These are phyloP conservation scores for Drosophila hawaiiensis DNA, from an alignment of 2,888 invertebrate genomes.

Conservation along the genomic window DNA sequence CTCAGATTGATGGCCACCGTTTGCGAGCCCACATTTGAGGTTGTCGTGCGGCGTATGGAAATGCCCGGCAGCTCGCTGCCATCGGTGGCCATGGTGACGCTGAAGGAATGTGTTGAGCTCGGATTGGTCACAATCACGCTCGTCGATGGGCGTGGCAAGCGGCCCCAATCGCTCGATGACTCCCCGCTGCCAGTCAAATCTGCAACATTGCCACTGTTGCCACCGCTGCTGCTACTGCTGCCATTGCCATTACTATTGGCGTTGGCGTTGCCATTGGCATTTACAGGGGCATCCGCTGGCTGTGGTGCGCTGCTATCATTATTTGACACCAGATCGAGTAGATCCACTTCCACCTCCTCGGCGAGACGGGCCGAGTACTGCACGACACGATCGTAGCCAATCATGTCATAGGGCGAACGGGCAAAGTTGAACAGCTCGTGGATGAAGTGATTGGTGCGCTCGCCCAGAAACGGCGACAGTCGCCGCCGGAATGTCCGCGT, in stretches of 20 bases:
- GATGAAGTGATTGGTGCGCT: constrained; percentile 93
- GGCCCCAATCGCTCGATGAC: constrained; percentile 26
- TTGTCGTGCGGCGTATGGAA: constrained; percentile 68
- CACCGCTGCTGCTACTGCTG: constrained; percentile 16
- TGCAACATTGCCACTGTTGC: constrained; percentile 15
- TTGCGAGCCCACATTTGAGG: constrained; percentile 69
- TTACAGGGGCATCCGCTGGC: constrained; percentile 5
- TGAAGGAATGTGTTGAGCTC: constrained; percentile 76
- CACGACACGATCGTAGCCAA: constrained; percentile 91
- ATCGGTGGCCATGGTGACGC: constrained; percentile 75
- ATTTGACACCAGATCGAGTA: constrained; percentile 66
- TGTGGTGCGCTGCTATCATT: constrained; percentile 22
- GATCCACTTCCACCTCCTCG: constrained; percentile 82
- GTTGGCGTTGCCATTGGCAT: constrained; percentile 10
- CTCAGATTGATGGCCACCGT: constrained; percentile 83
- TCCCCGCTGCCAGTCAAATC: constrained; percentile 7
- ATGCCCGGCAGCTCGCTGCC: constrained; percentile 77
- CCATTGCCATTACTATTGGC: neutral
- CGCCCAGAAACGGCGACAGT: constrained; percentile 89
- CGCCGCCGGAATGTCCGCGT: constrained; percentile 89
- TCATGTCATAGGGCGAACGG: constrained; percentile 93
- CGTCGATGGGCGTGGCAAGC: constrained; percentile 58
- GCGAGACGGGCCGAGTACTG: constrained; percentile 87
- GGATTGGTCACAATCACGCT: constrained; percentile 75
- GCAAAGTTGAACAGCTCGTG: constrained; percentile 96